phyloP scores from a whole-genome alignment of 2,888 invertebrate genomes.

The Aphodius granarius region DNA sequence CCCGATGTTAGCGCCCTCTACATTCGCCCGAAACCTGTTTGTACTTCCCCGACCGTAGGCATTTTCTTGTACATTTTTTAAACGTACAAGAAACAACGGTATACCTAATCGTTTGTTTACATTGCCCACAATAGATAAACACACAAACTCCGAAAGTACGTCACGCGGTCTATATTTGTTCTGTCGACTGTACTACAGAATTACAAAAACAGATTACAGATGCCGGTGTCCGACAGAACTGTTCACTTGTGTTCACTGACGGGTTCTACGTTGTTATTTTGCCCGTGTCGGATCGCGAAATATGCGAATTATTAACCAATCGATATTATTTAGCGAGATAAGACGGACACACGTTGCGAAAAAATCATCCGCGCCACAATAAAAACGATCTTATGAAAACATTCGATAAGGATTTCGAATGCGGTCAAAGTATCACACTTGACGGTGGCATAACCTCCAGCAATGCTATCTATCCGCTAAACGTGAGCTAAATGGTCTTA shows the following conservation, averaged over 20 bases:
- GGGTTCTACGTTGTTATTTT: neutral
- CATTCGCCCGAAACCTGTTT: too few species aligned
- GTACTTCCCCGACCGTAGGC: too few species aligned
- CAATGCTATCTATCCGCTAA: slow-evolving; percentile 19
- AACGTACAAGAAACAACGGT: too few species aligned
- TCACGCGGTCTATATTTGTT: neutral
- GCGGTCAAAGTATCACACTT: slow-evolving; percentile 39
- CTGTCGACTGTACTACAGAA: neutral
- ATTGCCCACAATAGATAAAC: neutral
- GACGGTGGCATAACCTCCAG: slow-evolving; percentile 40
- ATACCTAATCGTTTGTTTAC: slow-evolving; percentile 1
- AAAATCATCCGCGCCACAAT: neutral
- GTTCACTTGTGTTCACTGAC: too few species aligned
- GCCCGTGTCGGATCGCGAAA: neutral
- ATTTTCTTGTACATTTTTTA: too few species aligned
- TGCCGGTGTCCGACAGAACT: too few species aligned
- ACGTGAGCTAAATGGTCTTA: slow-evolving; percentile 32
- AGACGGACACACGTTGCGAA: neutral
- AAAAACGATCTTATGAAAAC: slow-evolving; percentile 17
- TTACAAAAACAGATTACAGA: neutral
- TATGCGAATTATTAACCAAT: neutral
- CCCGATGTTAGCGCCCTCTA: too few species aligned
- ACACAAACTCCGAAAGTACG: neutral
- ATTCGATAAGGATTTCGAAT: slow-evolving; percentile 29
- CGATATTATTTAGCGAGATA: neutral